Conservation (phyloP, 2,888 invertebrate species). For the Erebia palarica region DNA sequence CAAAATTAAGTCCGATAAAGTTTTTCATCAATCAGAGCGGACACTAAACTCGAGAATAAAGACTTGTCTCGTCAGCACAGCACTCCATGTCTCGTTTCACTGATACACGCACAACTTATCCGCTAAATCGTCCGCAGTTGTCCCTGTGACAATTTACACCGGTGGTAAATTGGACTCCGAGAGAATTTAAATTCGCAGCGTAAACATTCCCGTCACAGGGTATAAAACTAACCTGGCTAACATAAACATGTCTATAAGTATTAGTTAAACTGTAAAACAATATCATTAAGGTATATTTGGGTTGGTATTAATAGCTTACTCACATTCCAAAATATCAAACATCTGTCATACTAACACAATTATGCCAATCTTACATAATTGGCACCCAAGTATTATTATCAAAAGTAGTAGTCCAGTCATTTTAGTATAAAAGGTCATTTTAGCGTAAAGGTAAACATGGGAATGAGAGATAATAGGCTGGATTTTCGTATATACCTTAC, state of each 20-base stretch:
- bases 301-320: slow-evolving; percentile 42
- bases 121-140: slow-evolving; percentile 1
- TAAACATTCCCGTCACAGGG: slow-evolving; percentile 18
- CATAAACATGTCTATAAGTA: slow-evolving; percentile 62
- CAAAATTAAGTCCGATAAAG: slow-evolving; percentile 76
- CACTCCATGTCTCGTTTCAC: slow-evolving; percentile 21
- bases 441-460: too few relatives aligned
- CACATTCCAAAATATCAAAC: slow-evolving; percentile 38
- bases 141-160: neutral
- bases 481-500: too few relatives aligned
- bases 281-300: slow-evolving; percentile 61
- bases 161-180: neutral
- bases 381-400: slow-evolving; percentile 31
- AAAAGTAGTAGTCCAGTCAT: too few relatives aligned
- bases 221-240: slow-evolving; percentile 47
- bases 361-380: slow-evolving; percentile 37
- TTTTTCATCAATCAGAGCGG: slow-evolving; percentile 75
- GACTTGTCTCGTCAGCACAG: slow-evolving; percentile 49
- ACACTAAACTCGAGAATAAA: slow-evolving; percentile 61
- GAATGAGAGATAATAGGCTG: too few relatives aligned
- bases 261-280: slow-evolving; percentile 60
- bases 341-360: slow-evolving; percentile 30
- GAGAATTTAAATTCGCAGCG: slow-evolving; percentile 5
- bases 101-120: slow-evolving; percentile 25
- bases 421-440: too few relatives aligned